These are phyloP conservation scores for Syrphus vitripennis DNA, from an alignment of 2,888 invertebrate genomes.

Conservation along the genomic window DNA sequence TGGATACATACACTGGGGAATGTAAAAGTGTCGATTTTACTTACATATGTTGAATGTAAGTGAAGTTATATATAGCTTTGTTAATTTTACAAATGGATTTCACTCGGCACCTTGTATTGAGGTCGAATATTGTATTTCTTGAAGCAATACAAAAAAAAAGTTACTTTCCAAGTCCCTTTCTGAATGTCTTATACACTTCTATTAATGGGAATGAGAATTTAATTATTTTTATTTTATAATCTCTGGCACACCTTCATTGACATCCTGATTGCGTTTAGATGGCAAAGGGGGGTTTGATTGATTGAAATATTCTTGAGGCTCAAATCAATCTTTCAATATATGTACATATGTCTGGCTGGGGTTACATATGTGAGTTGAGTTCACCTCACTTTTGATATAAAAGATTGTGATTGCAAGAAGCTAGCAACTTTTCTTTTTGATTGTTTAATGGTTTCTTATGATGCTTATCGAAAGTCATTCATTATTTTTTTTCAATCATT, in stretches of 20 bases:
- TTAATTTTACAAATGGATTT: constrained; percentile 68
- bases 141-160: constrained; percentile 25
- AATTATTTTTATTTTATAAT: constrained; percentile 46
- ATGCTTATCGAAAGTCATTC: background rate
- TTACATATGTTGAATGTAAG: constrained; percentile 16
- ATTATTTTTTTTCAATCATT: background rate
- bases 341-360: background rate
- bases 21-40: constrained; percentile 11
- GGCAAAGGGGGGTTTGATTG: constrained; percentile 1
- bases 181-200: background rate
- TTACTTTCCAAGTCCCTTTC: background rate
- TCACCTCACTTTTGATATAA: background rate
- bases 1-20: background rate
- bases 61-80: constrained; percentile 23
- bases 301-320: constrained; percentile 30
- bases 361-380: background rate
- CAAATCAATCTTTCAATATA: constrained; percentile 17
- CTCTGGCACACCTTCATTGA: background rate
- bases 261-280: background rate
- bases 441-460: background rate
- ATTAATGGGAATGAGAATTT: constrained; percentile 49
- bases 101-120: constrained; percentile 5
- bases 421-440: background rate
- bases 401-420: background rate
- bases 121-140: constrained; percentile 45